Evolutionary conservation across 1,140 invertebrate species (phyloP).

Genomic region (Paracyclopina nana): DNA sequence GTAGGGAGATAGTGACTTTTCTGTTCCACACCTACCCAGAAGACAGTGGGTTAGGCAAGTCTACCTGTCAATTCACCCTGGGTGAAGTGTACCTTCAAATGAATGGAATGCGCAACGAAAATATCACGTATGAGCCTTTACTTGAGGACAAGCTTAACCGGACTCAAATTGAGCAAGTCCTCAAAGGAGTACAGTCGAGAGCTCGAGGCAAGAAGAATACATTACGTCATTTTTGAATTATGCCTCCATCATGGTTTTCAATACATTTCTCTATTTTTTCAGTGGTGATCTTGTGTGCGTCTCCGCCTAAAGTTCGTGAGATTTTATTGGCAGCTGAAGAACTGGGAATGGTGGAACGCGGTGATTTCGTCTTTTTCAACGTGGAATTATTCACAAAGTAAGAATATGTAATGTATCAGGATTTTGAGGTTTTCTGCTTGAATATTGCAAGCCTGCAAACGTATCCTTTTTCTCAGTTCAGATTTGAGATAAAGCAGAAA

Average conservation of each 20-base stretch:
- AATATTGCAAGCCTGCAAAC: too few relatives aligned
- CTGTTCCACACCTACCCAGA: background rate
- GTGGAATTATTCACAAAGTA: constrained; percentile 89
- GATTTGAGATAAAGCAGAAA: too few relatives aligned
- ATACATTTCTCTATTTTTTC: too few relatives aligned
- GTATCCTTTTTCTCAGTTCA: too few relatives aligned
- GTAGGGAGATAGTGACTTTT: constrained; percentile 4
- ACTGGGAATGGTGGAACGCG: constrained; percentile 75
- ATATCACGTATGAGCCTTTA: constrained; percentile 38
- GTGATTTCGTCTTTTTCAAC: constrained; percentile 95
- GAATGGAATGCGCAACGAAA: constrained; percentile 25
- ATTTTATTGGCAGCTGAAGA: constrained; percentile 75
- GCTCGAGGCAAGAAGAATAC: constrained; percentile 60
- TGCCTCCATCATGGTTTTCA: too few relatives aligned
- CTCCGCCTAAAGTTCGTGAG: constrained; percentile 59
- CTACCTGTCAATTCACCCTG: constrained; percentile 48
- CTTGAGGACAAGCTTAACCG: constrained; percentile 29
- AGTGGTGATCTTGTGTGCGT: constrained; percentile 88
- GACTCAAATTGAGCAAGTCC: constrained; percentile 14
- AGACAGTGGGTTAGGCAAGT: constrained; percentile 35
- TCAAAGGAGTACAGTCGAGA: constrained; percentile 37
- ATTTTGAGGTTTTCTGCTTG: constrained; percentile 17
- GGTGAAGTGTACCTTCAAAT: constrained; percentile 43
- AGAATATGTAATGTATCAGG: too few relatives aligned
- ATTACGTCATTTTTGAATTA: too few relatives aligned